phyloP scores from a whole-genome alignment of 2,888 invertebrate species.

The Zhuqinia jingwanae region DNA sequence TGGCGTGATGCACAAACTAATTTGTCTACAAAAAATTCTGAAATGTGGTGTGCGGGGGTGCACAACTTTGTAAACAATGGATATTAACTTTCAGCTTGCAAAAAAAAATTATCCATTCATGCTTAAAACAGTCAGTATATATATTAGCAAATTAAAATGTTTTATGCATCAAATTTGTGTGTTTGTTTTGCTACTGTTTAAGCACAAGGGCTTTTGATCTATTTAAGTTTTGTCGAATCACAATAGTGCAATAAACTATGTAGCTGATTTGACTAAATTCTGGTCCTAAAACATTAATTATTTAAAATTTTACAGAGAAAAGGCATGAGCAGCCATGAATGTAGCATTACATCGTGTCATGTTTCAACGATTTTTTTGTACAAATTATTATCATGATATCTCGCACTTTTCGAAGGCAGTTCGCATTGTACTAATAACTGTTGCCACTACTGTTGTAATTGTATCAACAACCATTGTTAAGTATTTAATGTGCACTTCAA shows the following conservation, averaged over 20 bases:
- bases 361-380: not conserved
- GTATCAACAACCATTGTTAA: conserved; percentile 16
- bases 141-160: not conserved
- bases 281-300: not conserved
- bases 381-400: not conserved
- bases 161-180: not conserved
- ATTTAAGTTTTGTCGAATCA: too few relatives aligned
- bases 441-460: conserved; percentile 22
- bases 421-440: not conserved
- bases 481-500: conserved; percentile 1
- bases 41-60: not conserved
- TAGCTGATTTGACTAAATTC: not conserved
- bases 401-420: not conserved
- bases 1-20: conserved; percentile 4
- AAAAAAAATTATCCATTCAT: conserved; percentile 5
- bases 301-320: not conserved
- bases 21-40: not conserved
- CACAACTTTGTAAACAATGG: conserved; percentile 3
- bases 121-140: too few relatives aligned
- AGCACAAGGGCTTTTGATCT: too few relatives aligned
- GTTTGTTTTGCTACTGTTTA: not conserved
- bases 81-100: not conserved
- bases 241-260: too few relatives aligned
- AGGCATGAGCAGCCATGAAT: not conserved
- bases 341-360: too few relatives aligned